These are phyloP conservation scores for Unio pictorum DNA, from an alignment of 2,888 invertebrate species.

Conservation along the genomic window DNA sequence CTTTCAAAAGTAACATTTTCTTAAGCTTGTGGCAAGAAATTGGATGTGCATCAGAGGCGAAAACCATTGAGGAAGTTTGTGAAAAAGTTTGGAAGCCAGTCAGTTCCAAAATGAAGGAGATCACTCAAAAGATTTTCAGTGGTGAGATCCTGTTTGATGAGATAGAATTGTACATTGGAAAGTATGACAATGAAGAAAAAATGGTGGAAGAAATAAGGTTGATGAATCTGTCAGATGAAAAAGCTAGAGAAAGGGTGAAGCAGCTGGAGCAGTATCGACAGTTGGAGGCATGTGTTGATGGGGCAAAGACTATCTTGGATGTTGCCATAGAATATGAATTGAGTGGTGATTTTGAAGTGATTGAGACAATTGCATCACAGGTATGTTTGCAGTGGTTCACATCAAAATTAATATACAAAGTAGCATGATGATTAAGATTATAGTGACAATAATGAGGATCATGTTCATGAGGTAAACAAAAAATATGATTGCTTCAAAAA, in stretches of 20 bases:
- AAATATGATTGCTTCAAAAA: no score
- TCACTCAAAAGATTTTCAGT: neutral
- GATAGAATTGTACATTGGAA: conserved; percentile 6
- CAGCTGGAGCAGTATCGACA: neutral
- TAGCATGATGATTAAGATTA: no score
- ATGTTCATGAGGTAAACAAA: no score
- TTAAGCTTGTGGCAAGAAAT: no score
- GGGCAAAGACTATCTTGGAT: neutral
- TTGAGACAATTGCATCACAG: neutral
- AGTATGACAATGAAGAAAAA: neutral
- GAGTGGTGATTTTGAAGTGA: conserved; percentile 1
- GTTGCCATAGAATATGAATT: neutral
- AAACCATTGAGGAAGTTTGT: no score
- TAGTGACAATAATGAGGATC: no score
- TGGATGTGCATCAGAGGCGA: no score
- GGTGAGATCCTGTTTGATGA: conserved; percentile 4
- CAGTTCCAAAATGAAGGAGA: conserved; percentile 3
- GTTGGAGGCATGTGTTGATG: neutral
- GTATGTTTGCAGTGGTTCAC: no score
- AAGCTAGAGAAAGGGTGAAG: neutral
- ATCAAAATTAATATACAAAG: no score
- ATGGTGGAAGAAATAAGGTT: neutral
- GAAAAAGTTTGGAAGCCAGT: no score
- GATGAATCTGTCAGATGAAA: no score
- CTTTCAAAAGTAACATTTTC: no score